Evolutionary conservation across 2,888 invertebrate species (phyloP).

Genomic region (Syrphus vitripennis): DNA sequence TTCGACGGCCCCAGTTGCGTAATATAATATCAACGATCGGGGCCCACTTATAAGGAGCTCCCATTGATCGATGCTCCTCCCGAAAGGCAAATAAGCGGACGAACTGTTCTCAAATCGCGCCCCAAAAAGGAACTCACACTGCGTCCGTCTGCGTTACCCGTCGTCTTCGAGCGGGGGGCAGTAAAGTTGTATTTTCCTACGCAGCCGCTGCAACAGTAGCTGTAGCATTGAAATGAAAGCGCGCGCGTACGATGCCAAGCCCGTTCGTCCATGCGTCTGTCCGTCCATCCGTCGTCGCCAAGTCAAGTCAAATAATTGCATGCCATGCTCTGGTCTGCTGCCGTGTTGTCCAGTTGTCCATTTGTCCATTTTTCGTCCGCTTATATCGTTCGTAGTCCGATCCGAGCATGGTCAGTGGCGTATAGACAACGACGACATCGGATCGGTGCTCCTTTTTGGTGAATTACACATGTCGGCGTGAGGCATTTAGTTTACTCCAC

Average conservation of each 20-base stretch:
- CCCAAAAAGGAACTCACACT: constrained; percentile 69
- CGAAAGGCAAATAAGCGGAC: constrained; percentile 71
- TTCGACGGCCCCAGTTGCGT: constrained; percentile 63
- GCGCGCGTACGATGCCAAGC: constrained; percentile 53
- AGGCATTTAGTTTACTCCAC: constrained; percentile 67
- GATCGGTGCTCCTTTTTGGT: constrained; percentile 69
- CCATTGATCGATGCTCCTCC: constrained; percentile 71
- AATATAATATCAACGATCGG: constrained; percentile 61
- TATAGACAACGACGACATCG: constrained; percentile 32
- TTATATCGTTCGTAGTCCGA: constrained; percentile 28
- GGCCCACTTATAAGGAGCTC: constrained; percentile 60
- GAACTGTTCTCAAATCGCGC: constrained; percentile 69
- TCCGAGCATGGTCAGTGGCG: constrained; percentile 44
- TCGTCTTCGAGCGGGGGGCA: not conserved
- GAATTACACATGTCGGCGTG: constrained; percentile 70
- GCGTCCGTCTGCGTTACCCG: constrained; percentile 1
- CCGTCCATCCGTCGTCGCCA: not conserved
- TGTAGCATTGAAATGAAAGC: constrained; percentile 51
- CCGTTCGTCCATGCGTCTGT: not conserved
- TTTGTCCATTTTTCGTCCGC: constrained; percentile 27
- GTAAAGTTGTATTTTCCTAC: constrained; percentile 23
- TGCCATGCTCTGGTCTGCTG: constrained; percentile 44
- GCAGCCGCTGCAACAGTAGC: constrained; percentile 20
- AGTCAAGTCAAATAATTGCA: constrained; percentile 67
- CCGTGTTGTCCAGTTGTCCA: constrained; percentile 26